Base-by-base conservation (phyloP, 2,888 invertebrate species). In the Anthophora plumipes region DNA sequence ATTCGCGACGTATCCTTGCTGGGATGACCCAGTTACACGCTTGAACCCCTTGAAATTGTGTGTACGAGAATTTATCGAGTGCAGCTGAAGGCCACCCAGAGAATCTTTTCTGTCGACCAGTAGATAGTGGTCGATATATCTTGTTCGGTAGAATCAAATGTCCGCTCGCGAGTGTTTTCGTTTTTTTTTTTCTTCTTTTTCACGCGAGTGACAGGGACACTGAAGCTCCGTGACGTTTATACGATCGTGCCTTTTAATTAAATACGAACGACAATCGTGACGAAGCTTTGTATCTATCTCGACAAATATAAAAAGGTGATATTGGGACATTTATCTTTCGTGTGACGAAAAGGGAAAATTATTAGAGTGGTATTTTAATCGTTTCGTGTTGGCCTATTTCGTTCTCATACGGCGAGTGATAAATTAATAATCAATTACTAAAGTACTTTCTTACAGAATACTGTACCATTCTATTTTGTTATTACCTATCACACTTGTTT, bases 11-110 rank as follows among this genome's bases (percentile, higher is more conserved):
- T 89, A 89, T 88, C 88, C 88, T 88, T 85, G 86, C 81, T 50
- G 77, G 74, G 63, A 71, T 81, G 89, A 87, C 88, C 89, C 68
- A 88, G 88, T 84, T 89, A 82, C 80, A 80, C 76, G 71, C 22
- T 76, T 57, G 66, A 84, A 79, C 54, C 80, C 78, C 77, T 72
- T 69, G 70, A 68, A 80, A 66, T 77, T 55, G 80, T 63, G 76
- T 31, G 59, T 66, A 79, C 74, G 72, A 78, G 78, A 77, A 78
- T 87, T 85, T 76, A 84, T 83, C 60, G 83, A 78, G 73, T 64
- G 52, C 50, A 41, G 31, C 59, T 17, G 84, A 88, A 88, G 81
- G 80, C 55, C 80, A 50, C 9, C 66, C 57, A 80, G 67, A 46
- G 69, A 76, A 80, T 82, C 78, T 80, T 57, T 64, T 66, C 60